phyloP scores from a whole-genome alignment of 2,113 vertebrate genomes.

The Lophius piscatorius region DNA sequence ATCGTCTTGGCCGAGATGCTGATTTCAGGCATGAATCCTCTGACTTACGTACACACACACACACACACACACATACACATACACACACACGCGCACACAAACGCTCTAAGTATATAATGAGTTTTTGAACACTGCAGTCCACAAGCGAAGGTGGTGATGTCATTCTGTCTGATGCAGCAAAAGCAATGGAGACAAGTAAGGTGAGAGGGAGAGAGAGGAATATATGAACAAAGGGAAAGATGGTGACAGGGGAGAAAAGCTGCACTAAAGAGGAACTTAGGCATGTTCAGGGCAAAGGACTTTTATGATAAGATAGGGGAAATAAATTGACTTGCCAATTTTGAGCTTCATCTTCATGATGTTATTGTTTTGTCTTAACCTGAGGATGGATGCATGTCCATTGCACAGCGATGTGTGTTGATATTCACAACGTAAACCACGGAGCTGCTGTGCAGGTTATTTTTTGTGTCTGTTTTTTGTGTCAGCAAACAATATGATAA shows the following conservation, averaged over 20 bases:
- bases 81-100: constrained; percentile 2
- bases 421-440: constrained; percentile 30
- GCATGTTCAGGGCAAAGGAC: constrained; percentile 28
- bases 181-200: constrained; percentile 44
- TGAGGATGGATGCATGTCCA: constrained; percentile 34
- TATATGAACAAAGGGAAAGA: constrained; percentile 9
- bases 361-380: constrained; percentile 19
- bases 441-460: constrained; percentile 48
- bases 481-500: constrained; percentile 53
- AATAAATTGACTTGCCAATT: constrained; percentile 49
- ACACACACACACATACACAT: too few species aligned
- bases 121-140: constrained; percentile 73
- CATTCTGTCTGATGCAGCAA: constrained; percentile 78
- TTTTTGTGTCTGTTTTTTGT: constrained; percentile 51
- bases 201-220: constrained; percentile 10
- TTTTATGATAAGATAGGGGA: constrained; percentile 43
- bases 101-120: constrained; percentile 33
- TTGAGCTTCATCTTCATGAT: constrained; percentile 43
- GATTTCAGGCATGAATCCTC: not conserved
- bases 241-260: constrained; percentile 12
- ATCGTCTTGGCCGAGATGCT: not conserved
- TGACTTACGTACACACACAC: not conserved
- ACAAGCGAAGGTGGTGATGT: constrained; percentile 70
- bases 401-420: constrained; percentile 29
- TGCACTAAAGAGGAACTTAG: constrained; percentile 12